Conservation (phyloP, 2,113 vertebrate genomes). For the Poecile atricapillus region DNA sequence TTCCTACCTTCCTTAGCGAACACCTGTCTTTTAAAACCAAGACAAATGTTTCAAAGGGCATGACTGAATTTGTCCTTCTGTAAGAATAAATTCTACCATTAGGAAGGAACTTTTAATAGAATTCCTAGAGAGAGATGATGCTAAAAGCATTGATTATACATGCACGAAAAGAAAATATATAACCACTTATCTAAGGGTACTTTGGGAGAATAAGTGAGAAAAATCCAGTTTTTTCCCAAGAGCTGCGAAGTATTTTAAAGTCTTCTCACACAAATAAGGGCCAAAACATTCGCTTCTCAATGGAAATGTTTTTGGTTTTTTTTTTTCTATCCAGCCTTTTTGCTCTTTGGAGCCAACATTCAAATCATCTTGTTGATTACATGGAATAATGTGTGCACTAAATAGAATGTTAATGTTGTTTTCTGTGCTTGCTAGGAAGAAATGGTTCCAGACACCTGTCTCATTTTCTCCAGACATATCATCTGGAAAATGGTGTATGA, state of each 20-base stretch:
- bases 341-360: not conserved
- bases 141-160: not conserved
- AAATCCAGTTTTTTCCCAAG: not conserved
- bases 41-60: not conserved
- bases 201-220: not conserved
- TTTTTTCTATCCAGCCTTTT: not conserved
- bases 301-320: not conserved
- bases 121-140: not conserved
- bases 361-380: not conserved
- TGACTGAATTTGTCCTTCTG: not conserved
- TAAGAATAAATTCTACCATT: not conserved
- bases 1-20: too few relatives aligned
- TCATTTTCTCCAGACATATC: conserved; percentile 18
- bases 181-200: not conserved
- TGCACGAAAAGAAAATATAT: not conserved
- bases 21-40: too few relatives aligned
- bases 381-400: not conserved
- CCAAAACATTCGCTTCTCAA: not conserved
- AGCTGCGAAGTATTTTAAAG: not conserved
- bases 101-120: not conserved
- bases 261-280: not conserved
- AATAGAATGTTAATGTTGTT: conserved; percentile 34
- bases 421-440: not conserved
- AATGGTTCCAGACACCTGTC: conserved; percentile 14
- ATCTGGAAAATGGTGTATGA: not conserved